Conservation (phyloP, 2,797 vertebrate species). For the Micropoecilia bifurca region DNA sequence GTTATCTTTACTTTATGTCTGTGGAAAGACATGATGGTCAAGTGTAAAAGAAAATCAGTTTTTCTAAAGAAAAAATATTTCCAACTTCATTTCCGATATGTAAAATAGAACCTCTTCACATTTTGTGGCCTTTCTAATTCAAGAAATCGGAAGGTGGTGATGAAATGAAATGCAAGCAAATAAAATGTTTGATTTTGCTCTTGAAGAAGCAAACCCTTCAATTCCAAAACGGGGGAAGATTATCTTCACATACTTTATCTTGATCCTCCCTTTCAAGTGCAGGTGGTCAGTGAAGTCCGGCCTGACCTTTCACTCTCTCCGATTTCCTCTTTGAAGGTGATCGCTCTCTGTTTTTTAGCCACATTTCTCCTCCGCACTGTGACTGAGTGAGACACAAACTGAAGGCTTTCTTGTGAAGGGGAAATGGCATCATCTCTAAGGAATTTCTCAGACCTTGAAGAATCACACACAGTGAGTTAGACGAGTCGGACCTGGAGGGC, state of each 20-base stretch:
- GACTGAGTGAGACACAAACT: slow-evolving; percentile 52
- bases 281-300: slow-evolving; percentile 34
- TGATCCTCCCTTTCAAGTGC: slow-evolving; percentile 15
- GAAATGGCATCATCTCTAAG: slow-evolving; percentile 50
- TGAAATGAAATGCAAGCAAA: slow-evolving; percentile 24
- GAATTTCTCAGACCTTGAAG: slow-evolving; percentile 59
- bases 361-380: slow-evolving; percentile 34
- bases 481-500: slow-evolving; percentile 53
- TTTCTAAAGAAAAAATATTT: background rate
- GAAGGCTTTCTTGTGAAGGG: slow-evolving; percentile 54
- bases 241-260: background rate
- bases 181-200: slow-evolving; percentile 13
- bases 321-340: slow-evolving; percentile 56
- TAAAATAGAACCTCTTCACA: background rate
- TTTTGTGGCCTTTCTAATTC: slow-evolving; percentile 11
- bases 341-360: slow-evolving; percentile 39
- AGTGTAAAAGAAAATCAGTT: background rate
- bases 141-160: slow-evolving; percentile 10
- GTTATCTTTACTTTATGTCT: background rate
- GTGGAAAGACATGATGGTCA: background rate
- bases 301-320: slow-evolving; percentile 25
- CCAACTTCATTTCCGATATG: background rate
- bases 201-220: slow-evolving; percentile 14
- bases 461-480: slow-evolving; percentile 65
- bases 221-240: slow-evolving; percentile 4